A percentile compares a stretch with the other conserved stretches of the same genome.
phyloP scores from a whole-genome alignment of 1,140 invertebrate species.

The Lasioglossum albipes region DNA sequence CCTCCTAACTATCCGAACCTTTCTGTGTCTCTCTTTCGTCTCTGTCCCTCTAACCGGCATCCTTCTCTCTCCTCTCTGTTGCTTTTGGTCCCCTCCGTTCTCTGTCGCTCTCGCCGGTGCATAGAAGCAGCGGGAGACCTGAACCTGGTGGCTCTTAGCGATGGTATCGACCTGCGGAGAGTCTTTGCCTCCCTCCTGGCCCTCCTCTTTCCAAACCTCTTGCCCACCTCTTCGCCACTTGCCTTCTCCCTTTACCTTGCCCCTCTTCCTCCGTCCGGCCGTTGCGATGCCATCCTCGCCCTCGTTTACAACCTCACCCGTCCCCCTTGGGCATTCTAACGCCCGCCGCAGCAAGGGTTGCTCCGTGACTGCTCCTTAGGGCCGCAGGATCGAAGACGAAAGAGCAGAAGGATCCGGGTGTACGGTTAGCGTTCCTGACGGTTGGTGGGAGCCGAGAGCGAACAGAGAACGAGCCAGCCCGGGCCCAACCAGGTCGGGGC shows the following conservation, averaged over 20 bases:
- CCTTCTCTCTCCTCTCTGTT: neutral
- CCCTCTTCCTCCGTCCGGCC: neutral
- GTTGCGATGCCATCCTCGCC: conserved; percentile 48
- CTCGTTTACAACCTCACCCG: conserved; percentile 53
- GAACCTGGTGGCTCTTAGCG: conserved; percentile 67
- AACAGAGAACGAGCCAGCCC: conserved; percentile 42
- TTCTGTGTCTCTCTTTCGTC: conserved; percentile 28
- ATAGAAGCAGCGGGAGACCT: conserved; percentile 65
- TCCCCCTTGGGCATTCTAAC: conserved; percentile 63
- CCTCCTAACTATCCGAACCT: conserved; percentile 44
- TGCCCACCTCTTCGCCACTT: conserved; percentile 56
- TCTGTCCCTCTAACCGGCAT: neutral
- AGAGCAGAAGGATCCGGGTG: conserved; percentile 49
- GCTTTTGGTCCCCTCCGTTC: conserved; percentile 6
- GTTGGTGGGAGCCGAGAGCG: conserved; percentile 25
- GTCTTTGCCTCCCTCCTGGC: conserved; percentile 64
- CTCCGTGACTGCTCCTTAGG: conserved; percentile 66
- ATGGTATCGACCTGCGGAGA: conserved; percentile 68
- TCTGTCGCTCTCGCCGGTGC: conserved; percentile 42
- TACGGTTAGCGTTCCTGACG: conserved; percentile 15
- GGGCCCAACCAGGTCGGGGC: conserved; percentile 25
- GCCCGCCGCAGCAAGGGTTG: conserved; percentile 63
- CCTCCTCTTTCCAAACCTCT: conserved; percentile 65
- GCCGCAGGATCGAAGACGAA: conserved; percentile 61
- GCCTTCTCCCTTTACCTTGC: conserved; percentile 49